These are phyloP conservation scores for Eumeta japonica DNA, from an alignment of 1,140 invertebrate species.

Conservation along the genomic window DNA sequence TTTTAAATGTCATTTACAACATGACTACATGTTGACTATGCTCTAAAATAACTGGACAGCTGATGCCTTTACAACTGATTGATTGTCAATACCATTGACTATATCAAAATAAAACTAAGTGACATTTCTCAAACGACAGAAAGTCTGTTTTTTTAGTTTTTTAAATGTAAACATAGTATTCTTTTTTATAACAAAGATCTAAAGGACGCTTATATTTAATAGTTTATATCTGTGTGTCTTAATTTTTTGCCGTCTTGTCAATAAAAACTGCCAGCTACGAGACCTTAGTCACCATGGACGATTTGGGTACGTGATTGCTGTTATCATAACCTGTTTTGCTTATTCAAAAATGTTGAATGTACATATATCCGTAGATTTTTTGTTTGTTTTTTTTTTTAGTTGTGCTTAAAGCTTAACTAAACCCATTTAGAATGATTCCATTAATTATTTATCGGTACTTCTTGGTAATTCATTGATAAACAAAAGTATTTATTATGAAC, in stretches of 20 bases:
- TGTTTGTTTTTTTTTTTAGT: too few species aligned
- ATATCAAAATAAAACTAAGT: not conserved
- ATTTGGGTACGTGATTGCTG: slow-evolving; percentile 42
- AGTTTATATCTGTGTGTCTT: not conserved
- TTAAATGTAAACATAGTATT: too few species aligned
- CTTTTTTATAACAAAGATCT: too few species aligned
- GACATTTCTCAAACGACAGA: not conserved
- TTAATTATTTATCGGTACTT: too few species aligned
- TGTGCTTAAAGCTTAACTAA: too few species aligned
- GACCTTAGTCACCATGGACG: slow-evolving; percentile 29
- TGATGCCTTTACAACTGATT: too few species aligned
- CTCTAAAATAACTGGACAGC: too few species aligned
- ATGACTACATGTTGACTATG: not conserved
- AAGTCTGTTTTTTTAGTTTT: not conserved
- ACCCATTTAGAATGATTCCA: too few species aligned
- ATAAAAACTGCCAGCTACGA: not conserved
- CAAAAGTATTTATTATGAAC: too few species aligned
- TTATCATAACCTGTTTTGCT: slow-evolving; percentile 48
- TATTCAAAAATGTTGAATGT: slow-evolving; percentile 9
- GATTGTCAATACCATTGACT: not conserved
- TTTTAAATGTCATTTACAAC: not conserved
- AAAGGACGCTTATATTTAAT: not conserved
- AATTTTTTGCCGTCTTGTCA: not conserved
- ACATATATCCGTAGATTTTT: not conserved
- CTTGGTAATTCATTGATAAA: too few species aligned